phyloP scores from a whole-genome alignment of 2,888 invertebrate genomes.

The Thymelicus acteon region DNA sequence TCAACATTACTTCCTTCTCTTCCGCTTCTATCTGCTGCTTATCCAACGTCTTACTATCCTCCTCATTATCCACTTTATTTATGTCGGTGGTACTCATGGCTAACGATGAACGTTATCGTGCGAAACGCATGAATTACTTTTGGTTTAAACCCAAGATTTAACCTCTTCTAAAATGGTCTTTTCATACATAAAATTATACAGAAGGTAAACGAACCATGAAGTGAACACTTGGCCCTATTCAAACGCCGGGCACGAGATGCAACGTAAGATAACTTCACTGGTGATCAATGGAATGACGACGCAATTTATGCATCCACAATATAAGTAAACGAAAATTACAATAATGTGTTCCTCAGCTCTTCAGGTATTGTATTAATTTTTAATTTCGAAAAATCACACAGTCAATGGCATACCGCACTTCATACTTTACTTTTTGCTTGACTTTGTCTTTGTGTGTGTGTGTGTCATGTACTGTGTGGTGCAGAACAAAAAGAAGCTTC shows the following conservation, averaged over 20 bases:
- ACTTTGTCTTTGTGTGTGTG: constrained; percentile 7
- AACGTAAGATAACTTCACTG: neutral
- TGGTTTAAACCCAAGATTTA: neutral
- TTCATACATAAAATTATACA: constrained; percentile 20
- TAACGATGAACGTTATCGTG: constrained; percentile 38
- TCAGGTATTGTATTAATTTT: neutral
- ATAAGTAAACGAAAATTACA: neutral
- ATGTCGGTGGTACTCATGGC: constrained; percentile 70
- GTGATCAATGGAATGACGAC: neutral
- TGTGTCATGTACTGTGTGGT: neutral
- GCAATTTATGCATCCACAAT: neutral
- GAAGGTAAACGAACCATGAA: constrained; percentile 31
- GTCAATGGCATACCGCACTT: neutral
- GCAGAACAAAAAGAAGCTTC: constrained; percentile 38
- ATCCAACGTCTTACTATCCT: constrained; percentile 82
- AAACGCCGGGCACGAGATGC: constrained; percentile 14
- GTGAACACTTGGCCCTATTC: constrained; percentile 16
- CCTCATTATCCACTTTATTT: constrained; percentile 71
- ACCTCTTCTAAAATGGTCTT: neutral
- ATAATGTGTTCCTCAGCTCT: neutral
- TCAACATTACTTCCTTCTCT: constrained; percentile 86
- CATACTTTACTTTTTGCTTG: constrained; percentile 2
- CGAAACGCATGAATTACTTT: constrained; percentile 19
- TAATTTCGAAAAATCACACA: constrained; percentile 14
- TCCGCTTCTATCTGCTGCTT: constrained; percentile 88